Evolutionary conservation across 1,140 invertebrate species (phyloP), one percentile per base, ranked within the genome.

Genomic region (Zaprionus capensis): DNA sequence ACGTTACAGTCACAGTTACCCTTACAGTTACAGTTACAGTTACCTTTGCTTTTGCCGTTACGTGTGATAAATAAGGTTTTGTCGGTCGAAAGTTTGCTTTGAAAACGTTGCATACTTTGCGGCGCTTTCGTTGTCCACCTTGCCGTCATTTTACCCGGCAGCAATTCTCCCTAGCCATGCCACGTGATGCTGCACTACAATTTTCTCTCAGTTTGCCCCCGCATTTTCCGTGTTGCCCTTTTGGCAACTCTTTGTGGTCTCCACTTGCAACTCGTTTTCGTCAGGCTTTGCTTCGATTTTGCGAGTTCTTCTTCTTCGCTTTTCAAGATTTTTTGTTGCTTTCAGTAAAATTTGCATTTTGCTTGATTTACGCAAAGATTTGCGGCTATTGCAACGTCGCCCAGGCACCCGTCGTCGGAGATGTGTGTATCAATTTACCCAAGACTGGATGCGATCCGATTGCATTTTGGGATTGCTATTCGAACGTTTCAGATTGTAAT

Each of bases 321-420:
- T 64, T 51, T 49, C 38, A 3, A 34, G 31, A 9, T 53, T 44
- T 51, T 76, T 66, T 56, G 53, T 24, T 56, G 84, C 74, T 84
- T 73, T 88, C 83, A 78, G 81, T 64, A 63, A 88, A 83, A 87
- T 88, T 87, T 87, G 71, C 84, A 87, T 87, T 87, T 88, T 87
- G 84, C 81, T 87, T 87, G 84, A 88, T 88, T 87, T 87, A 88
- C 78, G 84, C 81, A 87, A 79, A 87, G 84, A 87, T 87, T 87
- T 88, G 84, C 86, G 84, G 84, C 84, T 88, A 84, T 83, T 88
- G 84, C 84, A 87, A 81, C 84, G 84, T 84, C 81, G 55, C 38
- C 55, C 28, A 17, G 28, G 31, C 51, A 62, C 9, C 46, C 46
- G 24, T 11, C 46, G 12, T 11, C 55, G 61, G 71, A 65, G 85